Evolutionary conservation across 2,113 vertebrate species (phyloP).

Genomic region (Cynoglossus semilaevis): DNA sequence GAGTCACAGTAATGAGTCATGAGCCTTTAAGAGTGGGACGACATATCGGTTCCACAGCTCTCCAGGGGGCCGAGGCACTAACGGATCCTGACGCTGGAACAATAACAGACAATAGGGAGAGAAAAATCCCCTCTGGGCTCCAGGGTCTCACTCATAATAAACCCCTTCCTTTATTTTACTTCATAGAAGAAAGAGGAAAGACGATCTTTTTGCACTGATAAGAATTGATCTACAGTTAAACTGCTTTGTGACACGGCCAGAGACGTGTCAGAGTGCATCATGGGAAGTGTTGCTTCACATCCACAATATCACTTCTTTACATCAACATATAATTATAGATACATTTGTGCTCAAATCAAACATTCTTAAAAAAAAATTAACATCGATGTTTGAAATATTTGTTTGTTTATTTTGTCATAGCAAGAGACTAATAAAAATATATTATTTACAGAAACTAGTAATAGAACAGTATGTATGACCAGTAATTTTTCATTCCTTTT

Average conservation of each 20-base stretch:
- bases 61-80: slow-evolving; percentile 29
- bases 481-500: too few relatives aligned
- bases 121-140: slow-evolving; percentile 35
- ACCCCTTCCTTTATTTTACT: slow-evolving; percentile 16
- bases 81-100: slow-evolving; percentile 22
- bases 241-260: slow-evolving; percentile 51
- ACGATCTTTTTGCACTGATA: slow-evolving; percentile 4
- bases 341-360: too few relatives aligned
- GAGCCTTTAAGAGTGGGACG: slow-evolving; percentile 32
- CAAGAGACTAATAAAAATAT: too few relatives aligned
- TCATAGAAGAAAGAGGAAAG: background rate
- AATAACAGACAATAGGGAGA: slow-evolving; percentile 22
- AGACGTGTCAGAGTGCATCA: slow-evolving; percentile 44
- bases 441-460: too few relatives aligned
- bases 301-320: too few relatives aligned
- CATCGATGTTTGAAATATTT: too few relatives aligned
- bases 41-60: slow-evolving; percentile 26
- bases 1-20: slow-evolving; percentile 30
- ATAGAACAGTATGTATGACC: too few relatives aligned
- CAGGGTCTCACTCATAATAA: slow-evolving; percentile 36
- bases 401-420: too few relatives aligned
- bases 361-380: too few relatives aligned
- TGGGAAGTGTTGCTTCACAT: slow-evolving; percentile 8
- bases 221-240: too few relatives aligned
- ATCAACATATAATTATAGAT: too few relatives aligned